These are phyloP conservation scores for Platycercus adscitus DNA, from an alignment of 2,113 vertebrate genomes.

Conservation along the genomic window DNA sequence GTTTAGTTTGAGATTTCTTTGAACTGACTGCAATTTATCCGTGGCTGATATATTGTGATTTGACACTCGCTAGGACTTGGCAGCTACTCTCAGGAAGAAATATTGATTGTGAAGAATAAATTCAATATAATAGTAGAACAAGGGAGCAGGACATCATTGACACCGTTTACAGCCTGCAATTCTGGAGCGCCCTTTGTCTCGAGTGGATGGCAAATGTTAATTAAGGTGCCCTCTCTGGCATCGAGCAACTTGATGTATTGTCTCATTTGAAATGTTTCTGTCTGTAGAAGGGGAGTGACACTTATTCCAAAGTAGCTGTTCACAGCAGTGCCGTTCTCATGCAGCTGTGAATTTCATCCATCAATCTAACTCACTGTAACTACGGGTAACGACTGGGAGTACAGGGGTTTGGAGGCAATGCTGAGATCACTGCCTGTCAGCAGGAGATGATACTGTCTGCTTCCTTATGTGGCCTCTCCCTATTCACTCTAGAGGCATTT, in stretches of 20 bases:
- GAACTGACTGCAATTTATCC: neutral
- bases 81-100: constrained; percentile 14
- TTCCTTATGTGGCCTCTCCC: neutral
- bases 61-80: constrained; percentile 25
- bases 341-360: neutral
- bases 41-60: neutral
- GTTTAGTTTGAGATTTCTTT: neutral
- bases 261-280: neutral
- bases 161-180: neutral
- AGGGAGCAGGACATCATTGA: constrained; percentile 40
- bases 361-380: neutral
- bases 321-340: neutral
- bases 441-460: neutral
- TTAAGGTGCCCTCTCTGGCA: neutral
- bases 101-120: constrained; percentile 28
- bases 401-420: neutral
- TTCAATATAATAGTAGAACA: neutral
- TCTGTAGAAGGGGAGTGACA: neutral
- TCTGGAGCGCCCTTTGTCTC: neutral
- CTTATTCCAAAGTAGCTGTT: neutral
- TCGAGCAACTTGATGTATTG: neutral
- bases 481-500: neutral
- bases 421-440: neutral
- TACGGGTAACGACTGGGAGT: neutral
- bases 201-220: constrained; percentile 25